Evolutionary conservation across 53 echinoderm and acorn worm species (phyloP), one percentile per base, ranked within the genome.

Genomic region (Paelopatides confundens): DNA sequence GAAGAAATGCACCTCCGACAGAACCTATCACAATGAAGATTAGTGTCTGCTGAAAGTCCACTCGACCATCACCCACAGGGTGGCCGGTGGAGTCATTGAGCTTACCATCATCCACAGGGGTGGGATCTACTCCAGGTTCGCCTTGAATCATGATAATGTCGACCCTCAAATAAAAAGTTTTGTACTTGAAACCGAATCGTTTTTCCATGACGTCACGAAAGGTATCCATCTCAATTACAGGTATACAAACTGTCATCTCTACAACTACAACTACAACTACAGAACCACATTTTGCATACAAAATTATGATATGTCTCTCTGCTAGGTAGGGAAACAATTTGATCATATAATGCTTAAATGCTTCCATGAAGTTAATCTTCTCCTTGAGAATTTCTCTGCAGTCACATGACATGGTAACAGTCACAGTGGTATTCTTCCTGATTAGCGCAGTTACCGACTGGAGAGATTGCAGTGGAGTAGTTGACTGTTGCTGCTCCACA

Each of bases 11-110:
- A 21, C 97, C 97, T 15, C 86, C 81, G 5, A 88, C 90, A 12
- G 89, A 82, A 23, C 93, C 97, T 39, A 93, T 90, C 40, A 95
- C 66, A 48, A 93, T 91, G 86, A 91, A 96, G 12, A 96, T 95
- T 17, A 96, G 65, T 14, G 47, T 76, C 85, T 93, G 78, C 65
- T 94, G 94, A 32, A 94, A 74, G 12, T 35, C 43, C n/a, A n/a
- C n/a, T n/a, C n/a, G n/a, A n/a, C n/a, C n/a, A 48, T 48, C 14
- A 48, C 14, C 48, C 24, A 1, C 58, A 6, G 58, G 58, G 58
- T 18, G 2, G 4, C 40, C 9, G 29, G 74, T 27, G 21, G 18
- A 1, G 2, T 68, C 4, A 31, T 9, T 1, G 2, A 29, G 30
- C 5, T 21, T 32, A 74, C 27, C 40, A 74, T 39, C 74, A 36